Percentiles rank a stretch among this genome's conserved stretches.
Evolutionary conservation across 2,797 vertebrate species (phyloP).

Genomic region (Sciurus vulgaris): DNA sequence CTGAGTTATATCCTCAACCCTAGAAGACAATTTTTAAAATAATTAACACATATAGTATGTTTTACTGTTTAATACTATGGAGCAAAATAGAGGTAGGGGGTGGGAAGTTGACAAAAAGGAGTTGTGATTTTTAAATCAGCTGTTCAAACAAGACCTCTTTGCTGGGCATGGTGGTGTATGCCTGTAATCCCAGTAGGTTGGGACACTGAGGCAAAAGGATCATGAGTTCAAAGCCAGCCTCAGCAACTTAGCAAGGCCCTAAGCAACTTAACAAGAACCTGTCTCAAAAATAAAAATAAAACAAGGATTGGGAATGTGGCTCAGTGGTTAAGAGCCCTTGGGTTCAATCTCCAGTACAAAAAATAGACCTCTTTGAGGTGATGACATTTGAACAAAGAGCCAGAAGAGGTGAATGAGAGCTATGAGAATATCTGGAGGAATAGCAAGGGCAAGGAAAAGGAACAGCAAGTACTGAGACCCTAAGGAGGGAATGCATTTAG

Average conservation of each 20-base stretch:
- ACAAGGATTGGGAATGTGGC: too few relatives aligned
- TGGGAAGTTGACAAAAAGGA: background rate
- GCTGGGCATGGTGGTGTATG: background rate
- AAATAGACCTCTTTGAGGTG: background rate
- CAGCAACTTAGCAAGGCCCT: too few relatives aligned
- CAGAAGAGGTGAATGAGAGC: background rate
- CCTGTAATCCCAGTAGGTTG: too few relatives aligned
- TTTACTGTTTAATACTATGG: background rate
- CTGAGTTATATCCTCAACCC: too few relatives aligned
- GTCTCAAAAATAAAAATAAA: too few relatives aligned
- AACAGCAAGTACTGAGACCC: background rate
- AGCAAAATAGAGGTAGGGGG: background rate
- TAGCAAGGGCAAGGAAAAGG: background rate
- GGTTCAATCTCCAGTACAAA: too few relatives aligned
- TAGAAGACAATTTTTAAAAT: slow-evolving; percentile 18
- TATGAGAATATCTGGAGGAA: background rate
- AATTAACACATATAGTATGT: background rate
- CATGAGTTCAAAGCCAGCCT: too few relatives aligned
- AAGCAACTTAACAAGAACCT: too few relatives aligned
- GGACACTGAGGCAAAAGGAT: too few relatives aligned
- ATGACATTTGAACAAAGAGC: background rate
- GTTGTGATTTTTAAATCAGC: slow-evolving; percentile 15
- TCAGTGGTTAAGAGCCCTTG: too few relatives aligned
- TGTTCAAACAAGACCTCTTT: background rate
- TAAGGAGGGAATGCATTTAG: background rate